Evolutionary conservation across 2,113 vertebrate genomes (phyloP).

Genomic region (Todiramphus saurophagus): DNA sequence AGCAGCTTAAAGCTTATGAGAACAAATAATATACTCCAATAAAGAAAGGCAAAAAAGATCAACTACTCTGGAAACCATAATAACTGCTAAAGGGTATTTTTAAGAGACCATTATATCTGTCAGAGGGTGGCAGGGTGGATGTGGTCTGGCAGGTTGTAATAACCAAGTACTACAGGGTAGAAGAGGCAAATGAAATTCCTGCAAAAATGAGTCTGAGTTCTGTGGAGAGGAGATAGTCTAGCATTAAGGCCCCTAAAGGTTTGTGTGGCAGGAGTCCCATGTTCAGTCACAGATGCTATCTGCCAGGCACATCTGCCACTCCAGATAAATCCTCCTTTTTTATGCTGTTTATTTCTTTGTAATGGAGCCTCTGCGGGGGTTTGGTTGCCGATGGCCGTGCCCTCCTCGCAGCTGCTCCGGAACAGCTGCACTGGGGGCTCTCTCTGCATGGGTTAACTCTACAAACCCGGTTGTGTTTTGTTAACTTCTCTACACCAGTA

Average conservation of each 20-base stretch:
- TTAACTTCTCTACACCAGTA: background rate
- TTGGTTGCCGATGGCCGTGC: background rate
- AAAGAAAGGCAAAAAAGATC: background rate
- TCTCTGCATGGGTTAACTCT: background rate
- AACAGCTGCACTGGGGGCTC: background rate
- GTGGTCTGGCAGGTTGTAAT: background rate
- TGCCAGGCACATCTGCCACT: background rate
- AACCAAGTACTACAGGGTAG: background rate
- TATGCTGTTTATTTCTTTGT: background rate
- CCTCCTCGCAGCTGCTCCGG: background rate
- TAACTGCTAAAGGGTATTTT: background rate
- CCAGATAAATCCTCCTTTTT: background rate
- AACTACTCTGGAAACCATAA: background rate
- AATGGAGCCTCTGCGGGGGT: background rate
- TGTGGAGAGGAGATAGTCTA: background rate
- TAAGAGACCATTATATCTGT: background rate
- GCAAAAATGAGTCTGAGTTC: background rate
- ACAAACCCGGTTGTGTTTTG: background rate
- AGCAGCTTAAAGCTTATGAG: background rate
- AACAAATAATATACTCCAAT: background rate
- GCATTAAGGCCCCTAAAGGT: background rate
- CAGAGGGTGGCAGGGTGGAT: background rate
- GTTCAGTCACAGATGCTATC: background rate
- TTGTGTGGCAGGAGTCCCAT: background rate
- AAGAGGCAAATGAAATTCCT: background rate